Evolutionary conservation across 1,140 invertebrate species (phyloP).

Genomic region (Phymastichus coffea): DNA sequence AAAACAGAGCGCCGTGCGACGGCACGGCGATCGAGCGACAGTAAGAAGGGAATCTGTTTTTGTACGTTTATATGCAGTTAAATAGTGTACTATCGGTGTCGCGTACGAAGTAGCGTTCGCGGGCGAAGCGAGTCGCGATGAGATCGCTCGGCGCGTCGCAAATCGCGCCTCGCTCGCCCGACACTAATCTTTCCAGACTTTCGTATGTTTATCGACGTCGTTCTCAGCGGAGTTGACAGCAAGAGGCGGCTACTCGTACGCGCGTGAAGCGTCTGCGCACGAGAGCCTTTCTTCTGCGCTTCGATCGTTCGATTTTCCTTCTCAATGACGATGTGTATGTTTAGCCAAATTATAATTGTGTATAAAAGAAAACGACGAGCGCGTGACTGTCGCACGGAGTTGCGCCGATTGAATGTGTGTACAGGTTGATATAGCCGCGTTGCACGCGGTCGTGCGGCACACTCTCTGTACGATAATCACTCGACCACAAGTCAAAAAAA

Average conservation of each 20-base stretch:
- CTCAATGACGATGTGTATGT: constrained; percentile 25
- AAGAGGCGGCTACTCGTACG: not conserved
- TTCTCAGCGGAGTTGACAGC: not conserved
- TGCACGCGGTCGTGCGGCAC: not conserved
- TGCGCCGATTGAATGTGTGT: not conserved
- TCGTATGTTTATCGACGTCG: constrained; percentile 1
- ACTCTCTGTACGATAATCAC: constrained; percentile 9
- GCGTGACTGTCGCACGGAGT: not conserved
- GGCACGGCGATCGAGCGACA: no score
- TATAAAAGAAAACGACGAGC: constrained; percentile 4
- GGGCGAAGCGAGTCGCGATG: not conserved
- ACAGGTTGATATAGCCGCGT: not conserved
- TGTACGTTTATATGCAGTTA: constrained; percentile 51
- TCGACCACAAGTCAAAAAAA: not conserved
- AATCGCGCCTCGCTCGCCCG: no score
- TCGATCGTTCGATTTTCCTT: constrained; percentile 24
- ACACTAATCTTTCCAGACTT: not conserved
- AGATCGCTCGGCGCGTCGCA: no score
- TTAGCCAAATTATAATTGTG: constrained; percentile 17
- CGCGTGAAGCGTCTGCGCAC: not conserved
- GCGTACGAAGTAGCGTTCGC: not conserved
- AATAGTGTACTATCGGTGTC: constrained; percentile 32
- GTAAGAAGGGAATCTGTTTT: no score
- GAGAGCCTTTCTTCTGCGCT: constrained; percentile 13
- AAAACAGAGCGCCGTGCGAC: no score